Conservation (phyloP, 2,888 invertebrate genomes). For the Protodeltote pygarga region DNA sequence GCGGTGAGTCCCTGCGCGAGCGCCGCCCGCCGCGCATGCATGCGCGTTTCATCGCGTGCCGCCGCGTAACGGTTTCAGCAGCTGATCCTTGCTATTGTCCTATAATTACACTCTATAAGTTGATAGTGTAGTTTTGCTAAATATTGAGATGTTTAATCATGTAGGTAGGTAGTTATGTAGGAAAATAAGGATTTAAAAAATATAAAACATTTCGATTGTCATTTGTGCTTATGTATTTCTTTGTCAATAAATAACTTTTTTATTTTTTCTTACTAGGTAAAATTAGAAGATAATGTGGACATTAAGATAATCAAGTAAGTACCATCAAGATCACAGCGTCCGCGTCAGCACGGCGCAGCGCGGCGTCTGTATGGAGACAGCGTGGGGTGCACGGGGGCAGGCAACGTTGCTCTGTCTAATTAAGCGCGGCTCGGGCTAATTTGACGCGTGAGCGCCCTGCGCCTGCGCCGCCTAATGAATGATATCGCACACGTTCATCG, state of each 20-base stretch:
- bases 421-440: constrained; percentile 80
- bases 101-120: constrained; percentile 78
- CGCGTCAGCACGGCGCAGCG: constrained; percentile 35
- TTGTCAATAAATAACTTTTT: not conserved
- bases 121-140: constrained; percentile 48
- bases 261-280: constrained; percentile 2
- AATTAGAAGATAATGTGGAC: constrained; percentile 36
- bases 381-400: constrained; percentile 52
- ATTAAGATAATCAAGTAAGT: constrained; percentile 41
- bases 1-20: constrained; percentile 27
- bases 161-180: constrained; percentile 10
- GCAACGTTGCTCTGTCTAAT: constrained; percentile 73
- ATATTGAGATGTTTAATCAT: constrained; percentile 49
- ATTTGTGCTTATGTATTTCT: constrained; percentile 3
- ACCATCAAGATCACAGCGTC: no score
- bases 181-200: no score
- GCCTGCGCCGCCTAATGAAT: constrained; percentile 79
- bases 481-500: constrained; percentile 86
- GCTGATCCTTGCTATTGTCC: constrained; percentile 75
- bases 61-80: constrained; percentile 74
- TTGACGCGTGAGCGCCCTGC: constrained; percentile 79
- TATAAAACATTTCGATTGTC: no score
- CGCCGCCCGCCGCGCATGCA: constrained; percentile 27
- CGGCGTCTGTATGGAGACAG: constrained; percentile 35
- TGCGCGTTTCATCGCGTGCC: constrained; percentile 68